These are phyloP conservation scores for Lucilia cuprina DNA, from an alignment of 1,140 invertebrate species.

Conservation along the genomic window DNA sequence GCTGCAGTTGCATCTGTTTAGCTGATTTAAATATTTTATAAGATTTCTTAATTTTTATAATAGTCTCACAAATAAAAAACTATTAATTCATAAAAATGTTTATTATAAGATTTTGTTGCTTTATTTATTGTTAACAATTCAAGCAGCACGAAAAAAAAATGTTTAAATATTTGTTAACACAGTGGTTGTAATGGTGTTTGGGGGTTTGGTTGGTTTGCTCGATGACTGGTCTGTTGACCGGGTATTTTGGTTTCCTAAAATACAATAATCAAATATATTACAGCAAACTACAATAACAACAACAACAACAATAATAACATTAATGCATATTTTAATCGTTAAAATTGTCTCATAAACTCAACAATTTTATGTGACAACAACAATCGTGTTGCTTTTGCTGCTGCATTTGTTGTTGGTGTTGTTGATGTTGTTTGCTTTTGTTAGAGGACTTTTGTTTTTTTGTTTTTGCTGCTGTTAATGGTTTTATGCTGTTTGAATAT, in stretches of 20 bases:
- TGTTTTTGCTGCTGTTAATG: not conserved
- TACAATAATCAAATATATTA: not conserved
- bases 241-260: not conserved
- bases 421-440: not conserved
- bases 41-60: slow-evolving; percentile 12
- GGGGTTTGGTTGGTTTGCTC: no score
- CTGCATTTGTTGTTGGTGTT: not conserved
- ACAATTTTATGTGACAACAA: slow-evolving; percentile 32
- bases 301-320: slow-evolving; percentile 15
- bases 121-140: not conserved
- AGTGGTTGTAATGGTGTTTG: not conserved
- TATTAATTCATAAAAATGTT: not conserved
- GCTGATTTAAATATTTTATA: slow-evolving; percentile 1
- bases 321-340: slow-evolving; percentile 35
- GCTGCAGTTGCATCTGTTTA: not conserved
- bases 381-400: not conserved
- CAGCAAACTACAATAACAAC: not conserved
- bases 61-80: not conserved
- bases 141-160: not conserved
- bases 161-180: slow-evolving; percentile 9
- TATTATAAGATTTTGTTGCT: not conserved
- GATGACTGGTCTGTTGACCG: no score
- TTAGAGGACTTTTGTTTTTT: not conserved
- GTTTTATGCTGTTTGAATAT: not conserved
- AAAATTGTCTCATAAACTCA: slow-evolving; percentile 34